Evolutionary conservation across 1,140 invertebrate genomes (phyloP).

Genomic region (Drosophila nigromelanica): DNA sequence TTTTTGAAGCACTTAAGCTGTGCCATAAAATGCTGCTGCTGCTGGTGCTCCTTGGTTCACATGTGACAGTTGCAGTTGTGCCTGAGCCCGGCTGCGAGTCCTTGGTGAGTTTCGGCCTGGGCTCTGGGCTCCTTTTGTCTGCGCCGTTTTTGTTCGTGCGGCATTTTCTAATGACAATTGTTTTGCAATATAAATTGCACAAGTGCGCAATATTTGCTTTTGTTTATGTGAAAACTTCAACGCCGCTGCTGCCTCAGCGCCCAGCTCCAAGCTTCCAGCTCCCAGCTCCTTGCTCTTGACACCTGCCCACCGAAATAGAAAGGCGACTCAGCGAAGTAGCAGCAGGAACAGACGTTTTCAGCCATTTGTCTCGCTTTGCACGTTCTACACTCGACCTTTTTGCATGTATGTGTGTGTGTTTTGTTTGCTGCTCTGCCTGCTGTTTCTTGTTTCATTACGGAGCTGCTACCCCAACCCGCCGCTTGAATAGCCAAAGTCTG

Average conservation of each 20-base stretch:
- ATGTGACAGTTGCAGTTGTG: constrained; percentile 81
- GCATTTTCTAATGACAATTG: constrained; percentile 84
- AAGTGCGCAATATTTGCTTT: constrained; percentile 83
- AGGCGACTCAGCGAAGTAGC: constrained; percentile 36
- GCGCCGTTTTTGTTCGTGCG: constrained; percentile 79
- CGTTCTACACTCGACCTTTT: constrained; percentile 42
- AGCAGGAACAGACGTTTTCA: constrained; percentile 49
- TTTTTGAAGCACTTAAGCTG: constrained; percentile 82
- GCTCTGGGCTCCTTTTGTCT: constrained; percentile 66
- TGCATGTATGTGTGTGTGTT: constrained; percentile 25
- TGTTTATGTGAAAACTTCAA: constrained; percentile 81
- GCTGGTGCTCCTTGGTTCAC: constrained; percentile 52
- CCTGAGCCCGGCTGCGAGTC: constrained; percentile 32
- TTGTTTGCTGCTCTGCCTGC: constrained; percentile 42
- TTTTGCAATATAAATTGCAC: constrained; percentile 84
- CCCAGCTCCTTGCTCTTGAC: constrained; percentile 57
- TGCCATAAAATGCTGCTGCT: constrained; percentile 77
- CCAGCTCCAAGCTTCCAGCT: constrained; percentile 3
- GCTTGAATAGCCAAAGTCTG: constrained; percentile 35
- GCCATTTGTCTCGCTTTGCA: constrained; percentile 76
- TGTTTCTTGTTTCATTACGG: constrained; percentile 76
- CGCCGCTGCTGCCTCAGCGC: constrained; percentile 48
- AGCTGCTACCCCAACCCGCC: constrained; percentile 8
- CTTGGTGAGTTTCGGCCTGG: constrained; percentile 50
- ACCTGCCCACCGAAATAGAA: constrained; percentile 72